A percentile compares a stretch with the other conserved stretches of the same genome.
phyloP scores from a whole-genome alignment of 2,888 invertebrate species.

The Plemyria rubiginata region DNA sequence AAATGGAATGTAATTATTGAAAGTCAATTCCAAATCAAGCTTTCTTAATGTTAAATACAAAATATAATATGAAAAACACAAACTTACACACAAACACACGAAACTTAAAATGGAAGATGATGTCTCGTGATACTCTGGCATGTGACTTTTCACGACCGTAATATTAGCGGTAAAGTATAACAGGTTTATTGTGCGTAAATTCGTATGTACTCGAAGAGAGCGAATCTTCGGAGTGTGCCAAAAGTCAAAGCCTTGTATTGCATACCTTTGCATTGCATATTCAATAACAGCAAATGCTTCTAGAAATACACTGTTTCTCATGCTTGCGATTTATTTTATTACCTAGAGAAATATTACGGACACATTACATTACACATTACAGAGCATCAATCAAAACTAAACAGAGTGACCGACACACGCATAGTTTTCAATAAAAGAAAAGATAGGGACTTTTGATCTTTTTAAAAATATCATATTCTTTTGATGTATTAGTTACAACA shows the following conservation, averaged over 20 bases:
- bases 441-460: background rate
- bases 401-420: slow-evolving; percentile 17
- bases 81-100: slow-evolving; percentile 39
- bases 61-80: slow-evolving; percentile 39
- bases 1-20: slow-evolving; percentile 40
- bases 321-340: background rate
- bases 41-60: slow-evolving; percentile 35
- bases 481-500: background rate
- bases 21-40: slow-evolving; percentile 42
- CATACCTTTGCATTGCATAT: background rate
- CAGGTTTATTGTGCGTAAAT: slow-evolving; percentile 10
- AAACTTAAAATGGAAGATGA: slow-evolving; percentile 38
- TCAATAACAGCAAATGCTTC: background rate
- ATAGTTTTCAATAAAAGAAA: background rate
- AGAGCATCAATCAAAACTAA: slow-evolving; percentile 37
- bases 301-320: background rate
- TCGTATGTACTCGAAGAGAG: slow-evolving; percentile 4
- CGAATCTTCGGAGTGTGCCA: background rate
- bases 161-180: background rate
- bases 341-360: background rate
- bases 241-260: background rate
- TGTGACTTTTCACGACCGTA: background rate
- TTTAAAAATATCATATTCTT: background rate
- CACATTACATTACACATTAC: slow-evolving; percentile 37
- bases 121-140: slow-evolving; percentile 29